phyloP scores from a whole-genome alignment of 2,113 vertebrate species.

The Antidorcas marsupialis region DNA sequence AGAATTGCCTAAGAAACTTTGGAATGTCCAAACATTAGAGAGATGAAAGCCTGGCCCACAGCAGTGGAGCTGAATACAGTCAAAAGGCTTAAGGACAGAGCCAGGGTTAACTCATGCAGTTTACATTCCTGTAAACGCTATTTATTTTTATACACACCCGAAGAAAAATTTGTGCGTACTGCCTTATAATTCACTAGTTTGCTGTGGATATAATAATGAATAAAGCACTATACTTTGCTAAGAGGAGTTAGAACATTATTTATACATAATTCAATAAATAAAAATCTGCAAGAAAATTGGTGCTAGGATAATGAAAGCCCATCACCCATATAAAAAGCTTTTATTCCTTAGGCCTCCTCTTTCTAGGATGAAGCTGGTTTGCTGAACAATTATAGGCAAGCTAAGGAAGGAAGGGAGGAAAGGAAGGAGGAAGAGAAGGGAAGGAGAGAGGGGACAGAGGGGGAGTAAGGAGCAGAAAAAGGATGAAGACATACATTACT shows the following conservation, averaged over 20 bases:
- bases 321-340: background rate
- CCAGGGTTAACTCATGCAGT: slow-evolving; percentile 29
- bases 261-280: slow-evolving; percentile 53
- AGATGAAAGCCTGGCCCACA: slow-evolving; percentile 43
- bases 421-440: background rate
- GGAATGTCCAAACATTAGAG: slow-evolving; percentile 20
- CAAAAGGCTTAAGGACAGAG: background rate
- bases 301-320: slow-evolving; percentile 35
- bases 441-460: fast-evolving
- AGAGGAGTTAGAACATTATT: slow-evolving; percentile 43
- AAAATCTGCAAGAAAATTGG: slow-evolving; percentile 18
- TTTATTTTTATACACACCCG: slow-evolving; percentile 50
- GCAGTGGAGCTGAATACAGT: background rate
- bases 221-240: slow-evolving; percentile 36
- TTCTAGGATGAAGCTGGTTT: background rate
- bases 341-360: background rate
- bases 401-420: background rate
- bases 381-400: background rate
- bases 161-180: slow-evolving; percentile 54
- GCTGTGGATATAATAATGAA: slow-evolving; percentile 40
- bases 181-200: slow-evolving; percentile 55
- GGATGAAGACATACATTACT: background rate
- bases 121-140: slow-evolving; percentile 14
- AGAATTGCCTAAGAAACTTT: slow-evolving; percentile 17
- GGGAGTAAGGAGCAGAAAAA: background rate